phyloP scores from a whole-genome alignment of 2,113 vertebrate genomes.

The Campylorhamphus procurvoides region DNA sequence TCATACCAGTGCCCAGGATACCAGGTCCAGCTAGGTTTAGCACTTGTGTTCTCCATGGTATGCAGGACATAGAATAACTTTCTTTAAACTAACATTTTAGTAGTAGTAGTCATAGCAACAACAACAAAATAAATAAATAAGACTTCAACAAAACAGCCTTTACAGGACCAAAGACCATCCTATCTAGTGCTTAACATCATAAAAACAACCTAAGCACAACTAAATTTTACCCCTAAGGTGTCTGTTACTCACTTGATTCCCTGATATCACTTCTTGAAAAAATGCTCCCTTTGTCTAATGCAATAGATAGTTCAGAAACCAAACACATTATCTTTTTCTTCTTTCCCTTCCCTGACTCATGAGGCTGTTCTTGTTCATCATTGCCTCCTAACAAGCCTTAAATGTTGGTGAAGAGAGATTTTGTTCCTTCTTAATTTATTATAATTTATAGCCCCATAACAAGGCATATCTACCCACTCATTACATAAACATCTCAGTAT shows the following conservation, averaged over 20 bases:
- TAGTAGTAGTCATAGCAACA: not conserved
- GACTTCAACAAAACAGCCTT: not conserved
- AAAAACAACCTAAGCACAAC: not conserved
- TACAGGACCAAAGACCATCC: not conserved
- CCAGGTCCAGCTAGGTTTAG: not conserved
- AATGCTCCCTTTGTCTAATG: not conserved
- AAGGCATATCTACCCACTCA: not conserved
- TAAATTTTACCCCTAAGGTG: not conserved
- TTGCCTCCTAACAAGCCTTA: not conserved
- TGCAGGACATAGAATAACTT: not conserved
- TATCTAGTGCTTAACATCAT: not conserved
- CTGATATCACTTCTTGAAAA: not conserved
- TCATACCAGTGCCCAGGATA: not conserved
- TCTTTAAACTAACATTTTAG: not conserved
- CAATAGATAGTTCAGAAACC: not conserved
- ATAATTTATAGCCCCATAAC: not conserved
- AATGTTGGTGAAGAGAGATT: not conserved
- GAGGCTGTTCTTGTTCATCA: not conserved
- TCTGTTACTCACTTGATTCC: not conserved
- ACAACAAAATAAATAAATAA: not conserved
- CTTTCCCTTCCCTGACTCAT: not conserved
- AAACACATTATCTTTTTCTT: not conserved
- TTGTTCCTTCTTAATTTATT: not conserved
- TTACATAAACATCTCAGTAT: not conserved
- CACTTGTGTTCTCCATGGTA: not conserved